Evolutionary conservation across 2,888 invertebrate genomes (phyloP), one percentile per base, ranked within the genome.

Genomic region (Caenorhabditis parvicauda): DNA sequence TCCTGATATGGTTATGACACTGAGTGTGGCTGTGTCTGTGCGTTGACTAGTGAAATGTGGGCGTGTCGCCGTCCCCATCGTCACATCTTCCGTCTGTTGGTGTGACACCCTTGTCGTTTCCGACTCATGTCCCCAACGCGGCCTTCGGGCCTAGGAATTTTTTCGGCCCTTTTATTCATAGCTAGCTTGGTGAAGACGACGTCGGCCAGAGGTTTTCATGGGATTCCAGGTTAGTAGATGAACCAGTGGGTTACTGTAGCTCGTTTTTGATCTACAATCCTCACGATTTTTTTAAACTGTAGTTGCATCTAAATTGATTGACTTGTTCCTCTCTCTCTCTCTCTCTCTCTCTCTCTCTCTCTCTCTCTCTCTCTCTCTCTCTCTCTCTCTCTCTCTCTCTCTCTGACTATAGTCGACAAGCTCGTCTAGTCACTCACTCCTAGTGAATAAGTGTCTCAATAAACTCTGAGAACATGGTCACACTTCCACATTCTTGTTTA

Each of bases 151-250:
- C 7, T 32, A 9, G 9, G 9, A 9, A 32, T 32, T 32, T 12
- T 32, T 14, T 32, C 14, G 9, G 9, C 32, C 32, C 14, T 14
- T 14, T 9, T 14, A 32, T 32, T 14, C 32, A 12, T 32, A 9
- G 9, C 32, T 14, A 32, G 14, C 14, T 32, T 14, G 9, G 9
- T 14, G 14, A 12, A 12, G 14, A 12, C 32, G 9, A 12, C 32
- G 9, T n/a, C n/a, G 3, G 42, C 56, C 4, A 42, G 67, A 45
- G 67, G 67, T 28, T 67, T 67, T 49, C 54, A 61, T 29, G 67
- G 67, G 24, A 67, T 67, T 48, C 67, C 67, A 50, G 67, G 67
- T 63, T 19, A 27, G 51, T 35, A 22, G 37, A 51, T 32, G 4
- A n/a, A 6, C 21, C 41, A 22, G 21, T 39, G 29, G 19, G 27